Percentiles rank a stretch among this genome's conserved stretches.
phyloP scores from a whole-genome alignment of 1,140 invertebrate genomes.

The Linepithema humile region DNA sequence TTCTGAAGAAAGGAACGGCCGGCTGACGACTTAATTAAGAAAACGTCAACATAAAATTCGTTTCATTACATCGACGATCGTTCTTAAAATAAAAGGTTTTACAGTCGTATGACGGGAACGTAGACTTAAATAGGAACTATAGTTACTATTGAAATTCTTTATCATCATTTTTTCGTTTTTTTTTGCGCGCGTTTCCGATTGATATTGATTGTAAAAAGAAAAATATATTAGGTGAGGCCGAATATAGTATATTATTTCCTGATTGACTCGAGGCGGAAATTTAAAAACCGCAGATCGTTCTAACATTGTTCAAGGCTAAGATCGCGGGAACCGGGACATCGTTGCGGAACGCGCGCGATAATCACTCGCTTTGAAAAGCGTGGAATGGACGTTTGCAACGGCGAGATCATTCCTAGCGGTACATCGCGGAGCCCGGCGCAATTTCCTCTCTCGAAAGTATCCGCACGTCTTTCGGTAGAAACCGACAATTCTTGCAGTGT shows the following conservation, averaged over 20 bases:
- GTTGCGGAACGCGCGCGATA: constrained; percentile 58
- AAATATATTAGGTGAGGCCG: neutral
- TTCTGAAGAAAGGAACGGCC: neutral
- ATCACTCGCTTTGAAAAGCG: constrained; percentile 61
- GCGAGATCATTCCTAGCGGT: constrained; percentile 52
- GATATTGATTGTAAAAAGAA: neutral
- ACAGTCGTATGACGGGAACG: neutral
- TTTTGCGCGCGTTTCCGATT: no score
- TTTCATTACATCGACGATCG: neutral
- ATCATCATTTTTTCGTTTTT: no score
- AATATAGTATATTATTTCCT: neutral
- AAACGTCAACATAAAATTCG: neutral
- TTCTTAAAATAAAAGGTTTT: neutral
- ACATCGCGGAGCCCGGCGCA: constrained; percentile 10
- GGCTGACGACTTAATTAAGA: constrained; percentile 8
- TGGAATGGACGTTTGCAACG: constrained; percentile 49
- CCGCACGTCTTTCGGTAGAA: constrained; percentile 20
- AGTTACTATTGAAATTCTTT: no score
- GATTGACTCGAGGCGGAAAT: neutral
- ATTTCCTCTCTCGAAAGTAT: constrained; percentile 32
- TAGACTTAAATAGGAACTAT: neutral
- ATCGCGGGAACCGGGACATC: constrained; percentile 52
- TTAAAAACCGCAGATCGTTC: constrained; percentile 56
- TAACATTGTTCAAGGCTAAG: constrained; percentile 10
- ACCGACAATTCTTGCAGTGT: neutral